phyloP scores from a whole-genome alignment of 2,888 invertebrate species.

The Alcis repandata region DNA sequence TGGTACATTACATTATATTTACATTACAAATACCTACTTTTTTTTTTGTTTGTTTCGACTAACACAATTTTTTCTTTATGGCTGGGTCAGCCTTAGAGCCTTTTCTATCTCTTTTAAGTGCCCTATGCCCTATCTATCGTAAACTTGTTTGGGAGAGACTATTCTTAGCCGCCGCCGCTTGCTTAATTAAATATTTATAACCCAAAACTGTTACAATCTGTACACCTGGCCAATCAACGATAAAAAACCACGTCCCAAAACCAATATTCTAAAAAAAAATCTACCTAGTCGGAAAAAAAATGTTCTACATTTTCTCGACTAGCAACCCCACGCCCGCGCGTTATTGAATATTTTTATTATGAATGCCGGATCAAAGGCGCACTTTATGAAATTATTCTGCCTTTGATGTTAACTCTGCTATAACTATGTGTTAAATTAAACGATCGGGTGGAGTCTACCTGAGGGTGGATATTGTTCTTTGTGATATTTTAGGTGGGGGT shows the following conservation, averaged over 20 bases:
- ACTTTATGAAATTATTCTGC: conserved; percentile 69
- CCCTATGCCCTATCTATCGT: too few relatives aligned
- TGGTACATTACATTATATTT: too few relatives aligned
- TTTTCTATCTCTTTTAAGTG: too few relatives aligned
- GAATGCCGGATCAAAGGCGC: conserved; percentile 65
- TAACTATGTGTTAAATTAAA: conserved; percentile 67
- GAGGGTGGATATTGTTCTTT: conserved; percentile 26
- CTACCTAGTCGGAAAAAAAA: neutral
- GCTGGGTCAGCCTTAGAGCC: too few relatives aligned
- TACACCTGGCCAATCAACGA: too few relatives aligned
- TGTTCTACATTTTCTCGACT: conserved; percentile 30
- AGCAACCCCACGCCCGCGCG: conserved; percentile 54
- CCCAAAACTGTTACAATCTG: too few relatives aligned
- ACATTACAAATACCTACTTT: too few relatives aligned
- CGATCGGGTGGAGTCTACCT: conserved; percentile 13
- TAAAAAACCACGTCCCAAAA: neutral
- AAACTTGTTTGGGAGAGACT: too few relatives aligned
- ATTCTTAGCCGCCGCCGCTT: too few relatives aligned
- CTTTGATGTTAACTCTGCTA: conserved; percentile 68
- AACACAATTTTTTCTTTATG: too few relatives aligned
- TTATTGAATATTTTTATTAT: conserved; percentile 76
- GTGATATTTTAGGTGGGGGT: neutral
- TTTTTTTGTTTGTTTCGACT: too few relatives aligned
- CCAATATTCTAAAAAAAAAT: neutral
- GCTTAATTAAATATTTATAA: too few relatives aligned